A percentile compares a stretch with the other conserved stretches of the same genome.
Evolutionary conservation across 1,140 invertebrate genomes (phyloP).

Genomic region (Propsilocerus akamusi): DNA sequence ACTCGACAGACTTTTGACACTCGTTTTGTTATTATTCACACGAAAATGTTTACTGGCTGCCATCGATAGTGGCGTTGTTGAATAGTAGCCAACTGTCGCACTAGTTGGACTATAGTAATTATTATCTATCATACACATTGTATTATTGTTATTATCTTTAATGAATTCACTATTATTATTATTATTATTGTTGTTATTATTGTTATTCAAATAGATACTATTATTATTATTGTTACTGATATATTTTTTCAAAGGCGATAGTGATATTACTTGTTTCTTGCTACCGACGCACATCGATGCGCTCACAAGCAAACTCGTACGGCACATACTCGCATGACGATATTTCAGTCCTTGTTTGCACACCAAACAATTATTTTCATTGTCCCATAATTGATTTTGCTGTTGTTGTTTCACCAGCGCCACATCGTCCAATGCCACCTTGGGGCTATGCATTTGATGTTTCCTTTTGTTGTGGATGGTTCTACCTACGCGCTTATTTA

Average conservation of each 20-base stretch:
- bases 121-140: not conserved
- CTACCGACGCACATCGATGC: no score
- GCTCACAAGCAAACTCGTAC: no score
- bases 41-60: no score
- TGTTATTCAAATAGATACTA: not conserved
- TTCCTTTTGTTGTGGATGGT: not conserved
- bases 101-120: not conserved
- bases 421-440: not conserved
- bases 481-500: not conserved
- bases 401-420: not conserved
- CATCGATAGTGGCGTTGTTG: no score
- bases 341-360: conserved; percentile 26
- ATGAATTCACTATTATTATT: not conserved
- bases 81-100: not conserved
- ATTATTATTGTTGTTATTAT: not conserved
- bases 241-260: conserved; percentile 3
- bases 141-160: conserved; percentile 1
- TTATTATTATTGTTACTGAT: conserved; percentile 4
- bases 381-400: conserved; percentile 14
- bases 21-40: conserved; percentile 21
- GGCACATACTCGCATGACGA: not conserved
- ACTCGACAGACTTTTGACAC: conserved; percentile 12
- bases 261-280: not conserved
- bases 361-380: conserved; percentile 30
- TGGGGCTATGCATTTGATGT: not conserved